Base-by-base conservation (phyloP, 2,797 vertebrate species). In the Hippocampus kuda region DNA sequence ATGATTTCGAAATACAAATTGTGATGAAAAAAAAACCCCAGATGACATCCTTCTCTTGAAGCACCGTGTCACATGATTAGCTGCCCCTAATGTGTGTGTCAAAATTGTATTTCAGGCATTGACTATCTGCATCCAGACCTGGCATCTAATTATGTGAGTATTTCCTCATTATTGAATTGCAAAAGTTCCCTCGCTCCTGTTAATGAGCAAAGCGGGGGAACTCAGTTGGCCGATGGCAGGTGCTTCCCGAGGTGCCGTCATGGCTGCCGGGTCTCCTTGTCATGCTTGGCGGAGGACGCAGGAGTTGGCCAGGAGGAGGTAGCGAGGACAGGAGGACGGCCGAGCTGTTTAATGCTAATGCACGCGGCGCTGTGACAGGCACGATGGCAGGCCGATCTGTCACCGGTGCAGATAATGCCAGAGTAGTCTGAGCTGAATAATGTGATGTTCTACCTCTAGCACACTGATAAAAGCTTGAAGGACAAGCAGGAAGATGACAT, bases 61-160 rank as follows among this genome's bases (percentile, higher is more conserved):
- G 48, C 46, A 46, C 57, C 22, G 11, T 9, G 30, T 68, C 54
- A 72, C 4, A 15, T 34, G 49, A 48, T 53, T 67, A 41, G 71
- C 80, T 57, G 65, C 46, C 72, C 71, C 65, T 71, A 66, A 77
- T 22, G 78, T 81, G 67, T 53, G 71, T 90, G 77, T 84, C 71
- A 61, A 68, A 73, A 76, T 86, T 65, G 16, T 30, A 72, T 89
- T 91, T 74, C 91, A 99, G 97, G 97, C 69, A 99, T 99, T 67
- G 97, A 99, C 88, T 99, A 99, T 86, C 92, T 99, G 42, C 97
- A 99, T 84, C 97, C 97, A 65, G 97, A 99, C 86, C 92, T 99
- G 73, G 94, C 96, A 78, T 92, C 93, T 51, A 99, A 98, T 89
- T 99, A 99, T 1, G 97, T 99, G 91, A 99, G 97, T 99, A 92